Evolutionary conservation across 2,888 invertebrate species (phyloP), one percentile per base, ranked within the genome.

Genomic region (Drosophila mimica): DNA sequence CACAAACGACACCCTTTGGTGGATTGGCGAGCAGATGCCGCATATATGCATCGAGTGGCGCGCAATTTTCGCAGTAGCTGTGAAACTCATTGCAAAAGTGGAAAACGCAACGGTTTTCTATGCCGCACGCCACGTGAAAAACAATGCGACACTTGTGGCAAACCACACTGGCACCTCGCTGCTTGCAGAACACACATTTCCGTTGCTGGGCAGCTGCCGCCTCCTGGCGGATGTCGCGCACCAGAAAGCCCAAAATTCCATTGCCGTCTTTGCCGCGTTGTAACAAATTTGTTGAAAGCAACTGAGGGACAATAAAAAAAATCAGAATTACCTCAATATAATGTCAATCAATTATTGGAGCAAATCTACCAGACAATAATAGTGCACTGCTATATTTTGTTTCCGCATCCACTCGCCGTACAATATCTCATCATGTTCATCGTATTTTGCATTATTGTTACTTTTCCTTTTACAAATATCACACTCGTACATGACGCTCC

Each of bases 241-340:
- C 91, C 28, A 96, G 89, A 90, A 98, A 98, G 0, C 97, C 97
- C 73, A 96, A 94, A 34, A 97, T 95, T 0, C 97, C 97, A 61
- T 96, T 94, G 4, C 94, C 93, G 80, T 97, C 97, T 33, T 91
- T 92, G 0, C 96, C 97, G 70, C 94, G 95, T 87, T 97, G 97
- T 33, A 94, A 93, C 88, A 97, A 93, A 65, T 95, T 95, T 28
- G 95, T 95, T 0, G 97, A 96, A 28, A 97, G 92, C 1, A 97
- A 91, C 96, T 96, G 15, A 17, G 8, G 17, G 43, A 43, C 13
- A 20, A 20, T 15, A 17, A 43, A 11, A 25, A 25, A 13, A 91
- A 15, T 13, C 11, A 13, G 15, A 46, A 38, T 15, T 11, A 11
- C 9, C 4, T 30, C n/a, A 30, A 56, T 38, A 30, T 56, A 13